These are phyloP conservation scores for Hemiprocne comata DNA, from an alignment of 2,113 vertebrate species.

Conservation along the genomic window DNA sequence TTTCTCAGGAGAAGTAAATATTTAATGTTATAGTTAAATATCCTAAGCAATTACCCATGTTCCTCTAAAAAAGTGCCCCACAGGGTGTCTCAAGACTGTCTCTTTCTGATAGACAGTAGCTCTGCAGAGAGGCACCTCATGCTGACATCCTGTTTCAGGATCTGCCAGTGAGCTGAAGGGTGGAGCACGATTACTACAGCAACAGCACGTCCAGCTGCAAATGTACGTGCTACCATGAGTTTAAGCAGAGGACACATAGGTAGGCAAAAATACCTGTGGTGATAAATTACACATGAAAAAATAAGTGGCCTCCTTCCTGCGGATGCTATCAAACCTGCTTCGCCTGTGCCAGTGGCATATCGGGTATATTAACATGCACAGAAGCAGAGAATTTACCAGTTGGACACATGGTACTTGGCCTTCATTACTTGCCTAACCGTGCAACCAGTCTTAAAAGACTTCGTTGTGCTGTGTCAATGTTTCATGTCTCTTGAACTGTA, in stretches of 20 bases:
- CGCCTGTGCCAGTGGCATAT: slow-evolving; percentile 12
- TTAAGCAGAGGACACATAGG: slow-evolving; percentile 53
- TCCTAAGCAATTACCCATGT: slow-evolving; percentile 48
- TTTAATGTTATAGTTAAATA: slow-evolving; percentile 65
- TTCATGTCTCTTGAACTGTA: background rate
- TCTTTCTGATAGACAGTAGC: slow-evolving; percentile 49
- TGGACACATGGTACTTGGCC: background rate
- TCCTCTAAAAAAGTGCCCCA: slow-evolving; percentile 42
- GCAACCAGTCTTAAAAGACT: background rate
- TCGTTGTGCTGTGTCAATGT: background rate
- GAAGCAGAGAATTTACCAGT: slow-evolving; percentile 3
- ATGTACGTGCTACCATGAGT: slow-evolving; percentile 40
- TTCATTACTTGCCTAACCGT: background rate
- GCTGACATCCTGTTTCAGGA: slow-evolving; percentile 57
- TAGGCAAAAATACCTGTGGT: slow-evolving; percentile 61
- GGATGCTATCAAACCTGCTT: slow-evolving; percentile 33
- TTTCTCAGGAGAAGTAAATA: slow-evolving; percentile 69
- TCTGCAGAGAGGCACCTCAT: slow-evolving; percentile 42
- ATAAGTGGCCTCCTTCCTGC: slow-evolving; percentile 65
- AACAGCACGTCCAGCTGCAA: slow-evolving; percentile 61
- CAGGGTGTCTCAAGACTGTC: slow-evolving; percentile 30
- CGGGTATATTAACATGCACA: background rate
- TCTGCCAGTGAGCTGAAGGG: slow-evolving; percentile 41
- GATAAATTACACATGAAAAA: slow-evolving; percentile 52
- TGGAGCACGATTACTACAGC: slow-evolving; percentile 47